These are phyloP conservation scores for Palloptera scutellata DNA, from an alignment of 2,888 invertebrate genomes.

Conservation along the genomic window DNA sequence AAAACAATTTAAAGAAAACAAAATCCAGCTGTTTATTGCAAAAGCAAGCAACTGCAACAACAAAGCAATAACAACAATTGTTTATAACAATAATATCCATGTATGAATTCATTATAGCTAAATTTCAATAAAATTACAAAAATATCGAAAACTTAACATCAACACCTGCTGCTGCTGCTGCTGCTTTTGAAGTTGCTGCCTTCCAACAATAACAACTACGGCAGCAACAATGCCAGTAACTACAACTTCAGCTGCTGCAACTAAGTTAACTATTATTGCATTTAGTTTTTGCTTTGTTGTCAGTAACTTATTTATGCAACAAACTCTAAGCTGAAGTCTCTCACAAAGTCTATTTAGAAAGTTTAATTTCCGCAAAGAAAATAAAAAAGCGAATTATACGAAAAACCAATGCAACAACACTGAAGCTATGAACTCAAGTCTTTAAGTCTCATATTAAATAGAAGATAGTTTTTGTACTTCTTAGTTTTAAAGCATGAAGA, in stretches of 20 bases:
- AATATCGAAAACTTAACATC: not conserved
- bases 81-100: too few species aligned
- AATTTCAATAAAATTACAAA: constrained; percentile 10
- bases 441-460: too few species aligned
- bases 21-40: constrained; percentile 29
- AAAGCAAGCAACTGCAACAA: constrained; percentile 4
- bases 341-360: constrained; percentile 19
- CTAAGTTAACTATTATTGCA: not conserved
- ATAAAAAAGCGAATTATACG: not conserved
- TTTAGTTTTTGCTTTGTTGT: not conserved
- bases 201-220: constrained; percentile 13
- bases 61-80: constrained; percentile 19
- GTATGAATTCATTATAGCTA: constrained; percentile 31
- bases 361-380: constrained; percentile 27
- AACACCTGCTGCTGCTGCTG: constrained; percentile 30
- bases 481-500: too few species aligned
- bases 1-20: constrained; percentile 13
- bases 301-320: not conserved
- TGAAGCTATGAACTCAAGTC: not conserved
- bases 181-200: constrained; percentile 4
- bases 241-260: not conserved
- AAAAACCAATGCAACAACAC: not conserved
- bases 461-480: too few species aligned
- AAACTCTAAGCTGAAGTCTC: not conserved
- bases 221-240: constrained; percentile 4